Evolutionary conservation across 2,113 vertebrate species (phyloP).

Genomic region (Leucopsar rothschildi): DNA sequence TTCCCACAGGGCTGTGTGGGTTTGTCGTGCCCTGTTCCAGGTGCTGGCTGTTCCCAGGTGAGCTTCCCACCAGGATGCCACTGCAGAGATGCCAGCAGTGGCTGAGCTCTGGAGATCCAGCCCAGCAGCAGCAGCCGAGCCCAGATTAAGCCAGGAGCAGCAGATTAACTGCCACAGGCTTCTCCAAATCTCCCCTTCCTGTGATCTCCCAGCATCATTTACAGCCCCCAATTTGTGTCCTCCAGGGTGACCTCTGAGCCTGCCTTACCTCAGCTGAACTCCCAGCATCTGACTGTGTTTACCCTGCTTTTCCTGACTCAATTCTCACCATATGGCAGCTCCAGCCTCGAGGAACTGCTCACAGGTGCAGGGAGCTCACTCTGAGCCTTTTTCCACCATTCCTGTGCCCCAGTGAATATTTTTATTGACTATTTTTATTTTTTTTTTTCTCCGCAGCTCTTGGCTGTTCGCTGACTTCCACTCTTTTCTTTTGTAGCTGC

Average conservation of each 20-base stretch:
- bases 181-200: background rate
- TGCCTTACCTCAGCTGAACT: slow-evolving; percentile 8
- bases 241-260: background rate
- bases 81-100: rapidly evolving
- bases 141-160: background rate
- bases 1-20: background rate
- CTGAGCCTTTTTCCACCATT: background rate
- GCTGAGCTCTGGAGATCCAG: no score
- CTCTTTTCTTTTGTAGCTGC: background rate
- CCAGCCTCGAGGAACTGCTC: background rate
- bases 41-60: background rate
- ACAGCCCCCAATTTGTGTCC: background rate
- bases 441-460: background rate
- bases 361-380: background rate
- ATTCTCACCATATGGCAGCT: background rate
- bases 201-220: background rate
- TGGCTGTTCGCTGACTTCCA: background rate
- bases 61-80: rapidly evolving
- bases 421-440: background rate
- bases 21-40: rapidly evolving
- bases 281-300: background rate
- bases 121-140: background rate
- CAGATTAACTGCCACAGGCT: background rate
- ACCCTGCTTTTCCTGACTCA: background rate
- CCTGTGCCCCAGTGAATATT: background rate